Evolutionary conservation across 2,888 invertebrate genomes (phyloP).

Genomic region (Alentia gelatinosa): DNA sequence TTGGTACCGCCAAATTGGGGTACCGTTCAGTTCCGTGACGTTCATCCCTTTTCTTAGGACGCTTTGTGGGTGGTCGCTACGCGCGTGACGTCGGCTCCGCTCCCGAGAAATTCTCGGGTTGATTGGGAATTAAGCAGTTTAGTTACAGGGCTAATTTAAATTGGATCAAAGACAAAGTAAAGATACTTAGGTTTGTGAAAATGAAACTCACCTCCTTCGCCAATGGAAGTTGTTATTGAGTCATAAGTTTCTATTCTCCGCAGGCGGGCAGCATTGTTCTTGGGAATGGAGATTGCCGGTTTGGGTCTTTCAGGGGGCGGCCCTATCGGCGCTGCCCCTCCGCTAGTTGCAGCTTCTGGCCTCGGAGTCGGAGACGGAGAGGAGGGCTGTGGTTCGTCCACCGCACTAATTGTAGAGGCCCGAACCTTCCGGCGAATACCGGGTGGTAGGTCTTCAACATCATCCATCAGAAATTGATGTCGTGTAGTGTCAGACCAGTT

Average conservation of each 20-base stretch:
- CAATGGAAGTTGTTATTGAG: constrained; percentile 16
- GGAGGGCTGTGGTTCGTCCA: background rate
- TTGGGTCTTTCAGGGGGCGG: background rate
- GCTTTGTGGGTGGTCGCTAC: too few relatives aligned
- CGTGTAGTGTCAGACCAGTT: too few relatives aligned
- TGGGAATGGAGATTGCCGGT: background rate
- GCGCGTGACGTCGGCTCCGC: too few relatives aligned
- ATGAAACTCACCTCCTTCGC: constrained; percentile 29
- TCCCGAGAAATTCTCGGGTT: too few relatives aligned
- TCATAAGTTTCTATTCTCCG: constrained; percentile 19
- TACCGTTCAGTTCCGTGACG: too few relatives aligned
- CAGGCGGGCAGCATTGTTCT: background rate
- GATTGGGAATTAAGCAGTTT: too few relatives aligned
- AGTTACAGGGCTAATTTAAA: too few relatives aligned
- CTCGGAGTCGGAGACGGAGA: background rate
- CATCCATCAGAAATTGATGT: too few relatives aligned
- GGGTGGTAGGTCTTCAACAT: background rate
- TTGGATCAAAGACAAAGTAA: too few relatives aligned
- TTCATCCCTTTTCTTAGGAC: too few relatives aligned
- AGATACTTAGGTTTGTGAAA: too few relatives aligned
- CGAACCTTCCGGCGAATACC: constrained; percentile 11
- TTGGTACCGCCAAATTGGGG: too few relatives aligned
- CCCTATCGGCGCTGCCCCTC: background rate
- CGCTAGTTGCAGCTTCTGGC: background rate
- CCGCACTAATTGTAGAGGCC: background rate